Conservation (phyloP, 2,113 vertebrate species). For the Telmatochromis brichardi region DNA sequence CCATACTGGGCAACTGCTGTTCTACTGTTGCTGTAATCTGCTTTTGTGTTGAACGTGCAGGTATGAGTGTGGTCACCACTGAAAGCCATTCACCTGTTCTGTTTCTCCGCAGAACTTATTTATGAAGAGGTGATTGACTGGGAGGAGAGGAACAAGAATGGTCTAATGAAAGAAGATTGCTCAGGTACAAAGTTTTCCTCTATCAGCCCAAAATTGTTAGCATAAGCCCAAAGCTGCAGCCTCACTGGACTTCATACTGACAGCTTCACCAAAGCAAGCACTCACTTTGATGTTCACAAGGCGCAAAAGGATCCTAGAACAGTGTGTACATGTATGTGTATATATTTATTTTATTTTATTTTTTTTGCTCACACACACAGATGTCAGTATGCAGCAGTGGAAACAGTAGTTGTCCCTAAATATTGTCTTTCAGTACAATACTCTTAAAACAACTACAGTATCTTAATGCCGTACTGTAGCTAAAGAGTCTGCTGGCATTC, state of each 20-base stretch:
- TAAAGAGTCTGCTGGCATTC: not conserved
- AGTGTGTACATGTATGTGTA: not conserved
- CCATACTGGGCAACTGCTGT: not conserved
- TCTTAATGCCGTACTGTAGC: not conserved
- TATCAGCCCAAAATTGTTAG: not conserved
- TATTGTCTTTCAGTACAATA: not conserved
- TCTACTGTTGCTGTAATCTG: not conserved
- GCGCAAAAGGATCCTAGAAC: accelerated
- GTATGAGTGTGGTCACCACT: not conserved
- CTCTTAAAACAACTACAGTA: not conserved
- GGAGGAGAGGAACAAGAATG: slow-evolving; percentile 97
- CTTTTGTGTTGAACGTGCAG: not conserved
- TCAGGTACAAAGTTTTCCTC: slow-evolving; percentile 72
- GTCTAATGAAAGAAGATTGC: slow-evolving; percentile 89
- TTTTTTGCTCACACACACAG: not conserved
- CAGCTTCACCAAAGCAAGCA: not conserved
- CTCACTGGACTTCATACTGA: not conserved
- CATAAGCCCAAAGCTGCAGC: not conserved
- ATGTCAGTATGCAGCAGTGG: not conserved
- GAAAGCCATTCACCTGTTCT: not conserved
- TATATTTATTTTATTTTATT: not conserved
- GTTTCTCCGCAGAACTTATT: slow-evolving; percentile 79
- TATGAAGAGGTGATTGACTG: slow-evolving; percentile 98
- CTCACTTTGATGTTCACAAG: not conserved
- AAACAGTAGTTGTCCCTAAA: not conserved